Conservation (phyloP, 2,797 vertebrate genomes). For the Tapera naevia region DNA sequence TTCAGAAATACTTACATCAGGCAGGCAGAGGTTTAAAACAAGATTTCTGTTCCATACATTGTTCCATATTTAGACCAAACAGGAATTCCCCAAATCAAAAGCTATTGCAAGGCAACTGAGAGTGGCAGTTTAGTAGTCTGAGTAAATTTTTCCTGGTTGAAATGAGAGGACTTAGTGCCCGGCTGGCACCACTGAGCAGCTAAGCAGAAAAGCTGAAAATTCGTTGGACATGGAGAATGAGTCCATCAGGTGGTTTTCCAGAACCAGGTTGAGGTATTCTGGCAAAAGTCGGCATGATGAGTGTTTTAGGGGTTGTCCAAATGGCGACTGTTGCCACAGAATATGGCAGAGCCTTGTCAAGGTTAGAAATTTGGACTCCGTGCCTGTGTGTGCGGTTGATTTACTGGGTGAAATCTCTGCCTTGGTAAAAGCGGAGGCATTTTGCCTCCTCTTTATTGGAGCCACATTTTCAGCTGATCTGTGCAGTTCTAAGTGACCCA, state of each 20-base stretch:
- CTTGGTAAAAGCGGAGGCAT: background rate
- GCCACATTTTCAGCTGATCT: background rate
- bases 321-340: background rate
- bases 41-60: background rate
- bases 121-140: background rate
- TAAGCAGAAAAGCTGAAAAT: background rate
- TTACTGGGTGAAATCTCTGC: background rate
- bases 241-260: background rate
- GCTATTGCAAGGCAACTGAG: background rate
- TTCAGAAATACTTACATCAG: background rate
- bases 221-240: background rate
- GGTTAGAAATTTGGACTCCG: background rate
- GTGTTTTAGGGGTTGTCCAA: background rate
- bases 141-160: slow-evolving; percentile 49
- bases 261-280: background rate
- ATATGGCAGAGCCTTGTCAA: background rate
- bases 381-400: background rate
- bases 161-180: background rate
- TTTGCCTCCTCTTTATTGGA: background rate
- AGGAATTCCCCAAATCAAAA: background rate
- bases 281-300: background rate
- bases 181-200: background rate
- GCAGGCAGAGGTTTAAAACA: background rate
- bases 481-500: background rate
- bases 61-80: background rate